phyloP scores from a whole-genome alignment of 2,888 invertebrate species.

The Calameuta pallipes region DNA sequence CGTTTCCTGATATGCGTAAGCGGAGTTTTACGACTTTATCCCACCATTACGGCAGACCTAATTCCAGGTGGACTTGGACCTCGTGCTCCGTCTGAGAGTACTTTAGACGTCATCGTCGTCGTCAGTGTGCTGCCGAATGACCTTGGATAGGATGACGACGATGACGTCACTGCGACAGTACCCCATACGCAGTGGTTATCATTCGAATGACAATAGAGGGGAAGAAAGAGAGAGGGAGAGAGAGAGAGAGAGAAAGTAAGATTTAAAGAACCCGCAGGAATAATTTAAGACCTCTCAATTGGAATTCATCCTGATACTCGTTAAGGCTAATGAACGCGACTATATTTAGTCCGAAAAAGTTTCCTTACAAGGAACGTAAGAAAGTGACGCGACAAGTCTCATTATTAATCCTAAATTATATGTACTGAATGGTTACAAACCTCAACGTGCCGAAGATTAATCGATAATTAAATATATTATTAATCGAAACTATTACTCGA shows the following conservation, averaged over 20 bases:
- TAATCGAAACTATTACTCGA: background rate
- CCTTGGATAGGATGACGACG: constrained; percentile 32
- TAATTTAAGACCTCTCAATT: background rate
- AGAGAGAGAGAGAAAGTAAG: background rate
- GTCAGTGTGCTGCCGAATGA: constrained; percentile 21
- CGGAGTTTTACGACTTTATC: background rate
- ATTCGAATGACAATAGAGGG: background rate
- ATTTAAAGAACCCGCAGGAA: background rate
- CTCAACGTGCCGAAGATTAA: background rate
- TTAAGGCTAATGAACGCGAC: background rate
- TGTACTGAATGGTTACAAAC: background rate
- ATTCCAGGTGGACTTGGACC: background rate
- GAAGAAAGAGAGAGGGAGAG: too few relatives aligned
- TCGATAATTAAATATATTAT: background rate
- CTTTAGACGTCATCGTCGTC: constrained; percentile 5
- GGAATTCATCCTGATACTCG: background rate
- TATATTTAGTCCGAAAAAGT: background rate
- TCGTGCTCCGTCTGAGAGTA: background rate
- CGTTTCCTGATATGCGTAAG: background rate
- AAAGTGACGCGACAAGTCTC: background rate
- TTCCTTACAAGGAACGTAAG: background rate
- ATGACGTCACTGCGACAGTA: constrained; percentile 31
- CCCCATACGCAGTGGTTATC: constrained; percentile 21
- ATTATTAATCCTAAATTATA: background rate
- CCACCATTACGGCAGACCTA: background rate